Evolutionary conservation across 1,140 invertebrate species (phyloP).

Genomic region (Cherax quadricarinatus): DNA sequence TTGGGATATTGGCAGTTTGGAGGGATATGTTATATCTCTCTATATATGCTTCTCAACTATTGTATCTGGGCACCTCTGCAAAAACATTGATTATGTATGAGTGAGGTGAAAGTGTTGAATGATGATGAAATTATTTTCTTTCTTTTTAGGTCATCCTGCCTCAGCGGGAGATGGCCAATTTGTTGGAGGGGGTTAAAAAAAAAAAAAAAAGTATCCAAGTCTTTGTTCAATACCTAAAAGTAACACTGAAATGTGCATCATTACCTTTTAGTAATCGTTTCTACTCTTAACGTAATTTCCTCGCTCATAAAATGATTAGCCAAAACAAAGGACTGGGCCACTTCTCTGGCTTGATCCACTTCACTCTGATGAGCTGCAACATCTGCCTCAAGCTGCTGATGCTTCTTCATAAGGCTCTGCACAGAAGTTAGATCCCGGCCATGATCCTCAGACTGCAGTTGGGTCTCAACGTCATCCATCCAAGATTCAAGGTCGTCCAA

Average conservation of each 20-base stretch:
- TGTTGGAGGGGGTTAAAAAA: too few relatives aligned
- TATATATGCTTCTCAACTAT: too few relatives aligned
- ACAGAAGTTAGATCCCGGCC: conserved; percentile 89
- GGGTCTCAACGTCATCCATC: conserved; percentile 91
- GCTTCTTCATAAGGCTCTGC: conserved; percentile 87
- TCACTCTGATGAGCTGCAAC: conserved; percentile 83
- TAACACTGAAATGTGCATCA: neutral
- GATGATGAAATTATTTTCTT: too few relatives aligned
- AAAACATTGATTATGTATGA: too few relatives aligned
- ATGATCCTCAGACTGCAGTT: conserved; percentile 89
- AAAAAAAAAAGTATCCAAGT: too few relatives aligned
- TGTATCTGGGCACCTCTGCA: too few relatives aligned
- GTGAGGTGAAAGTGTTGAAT: too few relatives aligned
- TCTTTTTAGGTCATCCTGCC: too few relatives aligned
- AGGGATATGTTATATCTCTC: too few relatives aligned
- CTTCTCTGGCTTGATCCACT: conserved; percentile 80
- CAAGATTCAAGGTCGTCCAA: conserved; percentile 93
- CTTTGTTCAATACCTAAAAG: neutral
- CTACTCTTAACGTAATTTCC: conserved; percentile 86
- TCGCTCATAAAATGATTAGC: conserved; percentile 90
- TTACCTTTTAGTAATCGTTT: conserved; percentile 82
- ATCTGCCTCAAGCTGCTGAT: conserved; percentile 89
- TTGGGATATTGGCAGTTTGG: too few relatives aligned
- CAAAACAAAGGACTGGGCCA: conserved; percentile 84
- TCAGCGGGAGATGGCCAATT: too few relatives aligned